Conservation (phyloP, 2,888 invertebrate species). For the Helleia helle region DNA sequence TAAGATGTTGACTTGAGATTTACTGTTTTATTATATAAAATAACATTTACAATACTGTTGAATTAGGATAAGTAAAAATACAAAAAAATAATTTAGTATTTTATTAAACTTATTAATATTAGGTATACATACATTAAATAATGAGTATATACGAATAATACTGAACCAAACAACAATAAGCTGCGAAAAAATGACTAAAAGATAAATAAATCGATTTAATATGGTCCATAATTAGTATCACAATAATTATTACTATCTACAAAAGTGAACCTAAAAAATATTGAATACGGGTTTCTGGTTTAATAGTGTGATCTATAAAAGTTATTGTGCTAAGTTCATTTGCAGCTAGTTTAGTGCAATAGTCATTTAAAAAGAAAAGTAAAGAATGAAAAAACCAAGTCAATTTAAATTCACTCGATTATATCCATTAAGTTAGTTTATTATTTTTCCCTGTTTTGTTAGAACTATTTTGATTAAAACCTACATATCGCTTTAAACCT, state of each 20-base stretch:
- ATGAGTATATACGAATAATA: constrained; percentile 14
- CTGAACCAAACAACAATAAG: constrained; percentile 12
- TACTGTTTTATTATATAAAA: too few species aligned
- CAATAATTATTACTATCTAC: constrained; percentile 6
- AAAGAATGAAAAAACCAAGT: too few species aligned
- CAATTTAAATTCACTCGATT: too few species aligned
- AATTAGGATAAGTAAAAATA: too few species aligned
- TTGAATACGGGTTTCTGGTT: background rate
- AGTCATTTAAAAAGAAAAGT: too few species aligned
- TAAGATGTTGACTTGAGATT: too few species aligned
- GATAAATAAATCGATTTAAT: constrained; percentile 6
- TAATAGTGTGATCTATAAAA: background rate
- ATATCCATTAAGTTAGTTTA: too few species aligned
- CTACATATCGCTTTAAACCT: too few species aligned
- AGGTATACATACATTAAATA: constrained; percentile 12
- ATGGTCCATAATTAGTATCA: constrained; percentile 11
- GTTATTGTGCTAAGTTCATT: background rate
- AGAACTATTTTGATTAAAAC: too few species aligned
- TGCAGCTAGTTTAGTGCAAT: too few species aligned
- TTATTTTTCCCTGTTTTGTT: too few species aligned
- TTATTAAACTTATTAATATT: constrained; percentile 10
- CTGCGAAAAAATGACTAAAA: constrained; percentile 11
- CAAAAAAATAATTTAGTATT: constrained; percentile 9
- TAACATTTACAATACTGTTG: too few species aligned
- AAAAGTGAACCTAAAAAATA: background rate